phyloP scores from a whole-genome alignment of 1,140 invertebrate species.

The Gyrodactylus bullatarudis region DNA sequence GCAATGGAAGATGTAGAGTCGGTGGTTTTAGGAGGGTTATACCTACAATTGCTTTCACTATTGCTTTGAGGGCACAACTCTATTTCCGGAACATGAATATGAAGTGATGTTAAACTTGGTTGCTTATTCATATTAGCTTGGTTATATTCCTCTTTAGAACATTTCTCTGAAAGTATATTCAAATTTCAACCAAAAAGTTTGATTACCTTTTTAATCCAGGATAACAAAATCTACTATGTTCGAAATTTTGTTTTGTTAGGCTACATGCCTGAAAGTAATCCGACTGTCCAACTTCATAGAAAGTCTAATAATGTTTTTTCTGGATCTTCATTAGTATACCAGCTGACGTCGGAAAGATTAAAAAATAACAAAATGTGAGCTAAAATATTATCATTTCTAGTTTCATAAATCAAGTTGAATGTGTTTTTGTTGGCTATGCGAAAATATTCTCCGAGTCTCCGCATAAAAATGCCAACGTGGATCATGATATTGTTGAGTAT shows the following conservation, averaged over 20 bases:
- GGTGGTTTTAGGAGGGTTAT: too few species aligned
- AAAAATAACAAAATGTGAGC: too few species aligned
- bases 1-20: not conserved
- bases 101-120: not conserved
- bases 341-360: too few species aligned
- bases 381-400: too few species aligned
- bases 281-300: too few species aligned
- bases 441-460: not conserved
- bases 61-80: not conserved
- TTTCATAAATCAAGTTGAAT: not conserved
- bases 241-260: too few species aligned
- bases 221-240: not conserved
- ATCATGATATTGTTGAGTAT: not conserved
- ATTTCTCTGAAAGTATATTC: not conserved
- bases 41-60: not conserved
- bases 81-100: not conserved
- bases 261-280: too few species aligned
- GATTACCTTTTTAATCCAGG: not conserved
- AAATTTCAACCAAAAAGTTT: not conserved
- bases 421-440: not conserved
- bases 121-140: not conserved
- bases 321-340: too few species aligned
- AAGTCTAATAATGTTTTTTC: too few species aligned
- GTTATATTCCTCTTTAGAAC: not conserved
- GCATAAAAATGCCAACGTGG: not conserved